Percentiles rank a stretch among this genome's conserved stretches.
These are phyloP conservation scores for Alauda arvensis DNA, from an alignment of 2,797 vertebrate species.

Conservation along the genomic window DNA sequence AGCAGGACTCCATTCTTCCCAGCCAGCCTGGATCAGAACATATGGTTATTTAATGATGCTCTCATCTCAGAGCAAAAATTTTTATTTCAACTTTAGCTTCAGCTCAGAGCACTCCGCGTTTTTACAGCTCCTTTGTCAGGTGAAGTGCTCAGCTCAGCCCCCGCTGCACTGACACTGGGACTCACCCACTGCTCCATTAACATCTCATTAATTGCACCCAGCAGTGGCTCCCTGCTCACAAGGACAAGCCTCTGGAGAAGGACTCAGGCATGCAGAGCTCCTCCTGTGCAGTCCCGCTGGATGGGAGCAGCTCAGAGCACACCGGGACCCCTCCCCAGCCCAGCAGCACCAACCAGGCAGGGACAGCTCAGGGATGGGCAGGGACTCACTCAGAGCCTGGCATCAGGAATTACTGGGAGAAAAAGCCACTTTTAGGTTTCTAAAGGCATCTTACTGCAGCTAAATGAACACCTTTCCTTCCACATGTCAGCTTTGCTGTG, in stretches of 20 bases:
- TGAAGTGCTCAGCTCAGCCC: background rate
- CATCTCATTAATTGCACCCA: background rate
- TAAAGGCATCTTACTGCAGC: background rate
- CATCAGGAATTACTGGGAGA: background rate
- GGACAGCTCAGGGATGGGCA: background rate
- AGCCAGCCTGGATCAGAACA: background rate
- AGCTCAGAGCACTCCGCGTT: background rate
- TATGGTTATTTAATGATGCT: background rate
- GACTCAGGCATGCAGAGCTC: background rate
- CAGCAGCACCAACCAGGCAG: background rate
- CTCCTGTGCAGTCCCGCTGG: fast-evolving
- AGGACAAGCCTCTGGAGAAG: background rate
- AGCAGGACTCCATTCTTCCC: background rate
- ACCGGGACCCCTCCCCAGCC: background rate
- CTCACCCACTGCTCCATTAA: background rate
- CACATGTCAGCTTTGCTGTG: background rate
- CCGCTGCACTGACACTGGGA: background rate
- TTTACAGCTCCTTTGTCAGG: background rate
- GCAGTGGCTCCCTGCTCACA: background rate
- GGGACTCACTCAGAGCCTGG: background rate
- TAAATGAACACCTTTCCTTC: background rate
- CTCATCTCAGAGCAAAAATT: background rate
- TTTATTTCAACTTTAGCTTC: background rate
- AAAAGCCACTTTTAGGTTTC: background rate
- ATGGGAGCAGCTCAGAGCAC: background rate